phyloP scores from a whole-genome alignment of 2,113 vertebrate species.

The Dicaeum eximium region DNA sequence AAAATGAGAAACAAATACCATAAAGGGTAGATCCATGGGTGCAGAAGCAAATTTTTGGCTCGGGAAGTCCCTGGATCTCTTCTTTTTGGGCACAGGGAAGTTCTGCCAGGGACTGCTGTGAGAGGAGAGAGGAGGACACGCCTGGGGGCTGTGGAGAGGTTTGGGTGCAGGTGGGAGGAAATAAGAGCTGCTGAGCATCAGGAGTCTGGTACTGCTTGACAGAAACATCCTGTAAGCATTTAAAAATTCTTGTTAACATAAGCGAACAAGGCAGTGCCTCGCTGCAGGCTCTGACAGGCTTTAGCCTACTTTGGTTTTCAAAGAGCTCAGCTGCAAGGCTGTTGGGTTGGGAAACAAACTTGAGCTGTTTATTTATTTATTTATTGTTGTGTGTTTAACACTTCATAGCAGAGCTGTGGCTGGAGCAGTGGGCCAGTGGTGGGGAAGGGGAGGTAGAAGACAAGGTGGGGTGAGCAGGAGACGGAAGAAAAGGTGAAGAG shows the following conservation, averaged over 20 bases:
- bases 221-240: slow-evolving; percentile 20
- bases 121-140: background rate
- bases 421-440: background rate
- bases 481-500: background rate
- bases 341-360: background rate
- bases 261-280: background rate
- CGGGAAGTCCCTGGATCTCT: background rate
- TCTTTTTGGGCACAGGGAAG: background rate
- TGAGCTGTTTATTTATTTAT: background rate
- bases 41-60: background rate
- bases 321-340: background rate
- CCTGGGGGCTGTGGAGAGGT: background rate
- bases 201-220: background rate
- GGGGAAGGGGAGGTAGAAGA: background rate
- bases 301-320: background rate
- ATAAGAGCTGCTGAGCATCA: background rate
- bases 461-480: background rate
- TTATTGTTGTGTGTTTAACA: background rate
- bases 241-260: slow-evolving; percentile 12
- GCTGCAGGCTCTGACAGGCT: slow-evolving; percentile 12
- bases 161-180: background rate
- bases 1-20: background rate
- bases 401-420: background rate
- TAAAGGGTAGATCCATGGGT: background rate
- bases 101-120: background rate